Evolutionary conservation across 1,140 invertebrate species (phyloP), one percentile per base, ranked within the genome.

Genomic region (Homalodisca vitripennis): DNA sequence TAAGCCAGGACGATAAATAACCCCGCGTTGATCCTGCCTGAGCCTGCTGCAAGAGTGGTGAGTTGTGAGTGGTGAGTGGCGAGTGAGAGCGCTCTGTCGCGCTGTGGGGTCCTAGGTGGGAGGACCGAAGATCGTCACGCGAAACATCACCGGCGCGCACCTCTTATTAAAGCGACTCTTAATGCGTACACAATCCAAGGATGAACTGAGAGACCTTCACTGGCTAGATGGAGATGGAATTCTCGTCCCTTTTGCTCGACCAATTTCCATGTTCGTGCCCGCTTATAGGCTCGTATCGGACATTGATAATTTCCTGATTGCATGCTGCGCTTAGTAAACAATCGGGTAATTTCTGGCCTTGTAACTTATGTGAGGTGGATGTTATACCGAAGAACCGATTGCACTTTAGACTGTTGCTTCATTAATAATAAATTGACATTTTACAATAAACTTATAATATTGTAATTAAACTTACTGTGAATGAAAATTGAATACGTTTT

Each of bases 101-200:
- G 55, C n/a, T 60, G 55, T 60, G 55, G n/a, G 55, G 55, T 60
- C 55, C 26, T 41, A 17, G n/a, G 55, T 27, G 48, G 55, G 22
- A 60, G 55, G 22, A 60, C 55, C 26, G 55, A 10, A 13, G 22
- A 10, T 6, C 55, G 22, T 60, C 55, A 60, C 55, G 55, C 55
- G 55, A 3, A 10, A n/a, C 55, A 22, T 60, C 55, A 60, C 55
- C 22, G 22, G 55, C 26, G 55, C 55, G 3, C 55, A 60, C 55
- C 55, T 60, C 55, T 60, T 60, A 60, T 60, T 60, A 60, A 60
- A 60, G 55, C 34, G 34, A 41, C 34, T 41, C 34, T 10, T 41
- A 41, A 41, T 41, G 34, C 34, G 34, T 41, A 41, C 17, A 41
- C 34, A 41, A 41, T 41, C 34, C 34, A 41, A 41, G 34, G 34